phyloP scores from a whole-genome alignment of 2,888 invertebrate genomes.

The Lasioglossum morio region DNA sequence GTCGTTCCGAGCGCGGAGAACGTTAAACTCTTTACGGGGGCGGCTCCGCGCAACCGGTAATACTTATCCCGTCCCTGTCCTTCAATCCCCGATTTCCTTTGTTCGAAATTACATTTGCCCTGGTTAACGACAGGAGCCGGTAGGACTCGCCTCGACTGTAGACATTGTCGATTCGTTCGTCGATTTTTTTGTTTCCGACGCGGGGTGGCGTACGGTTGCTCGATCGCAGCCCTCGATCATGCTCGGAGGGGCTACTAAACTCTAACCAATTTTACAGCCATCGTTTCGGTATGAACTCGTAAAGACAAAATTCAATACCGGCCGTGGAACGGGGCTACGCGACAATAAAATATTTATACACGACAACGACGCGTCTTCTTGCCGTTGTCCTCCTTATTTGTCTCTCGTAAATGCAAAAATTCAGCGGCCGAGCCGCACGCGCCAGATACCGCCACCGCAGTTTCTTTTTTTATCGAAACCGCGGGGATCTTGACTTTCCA shows the following conservation, averaged over 20 bases:
- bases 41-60: slow-evolving; percentile 37
- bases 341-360: slow-evolving; percentile 46
- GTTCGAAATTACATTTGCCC: slow-evolving; percentile 40
- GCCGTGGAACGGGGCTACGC: background rate
- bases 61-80: slow-evolving; percentile 34
- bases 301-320: slow-evolving; percentile 41
- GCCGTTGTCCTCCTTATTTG: background rate
- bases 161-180: background rate
- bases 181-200: slow-evolving; percentile 24
- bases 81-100: slow-evolving; percentile 2
- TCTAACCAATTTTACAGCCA: slow-evolving; percentile 28
- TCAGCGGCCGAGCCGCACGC: background rate
- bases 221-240: background rate
- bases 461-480: background rate
- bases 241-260: slow-evolving; percentile 26
- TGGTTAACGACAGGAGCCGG: slow-evolving; percentile 18
- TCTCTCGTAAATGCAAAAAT: slow-evolving; percentile 12
- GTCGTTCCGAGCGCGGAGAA: background rate
- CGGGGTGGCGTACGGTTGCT: background rate
- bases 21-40: slow-evolving; percentile 48
- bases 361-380: background rate
- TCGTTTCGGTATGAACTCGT: slow-evolving; percentile 28
- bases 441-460: background rate
- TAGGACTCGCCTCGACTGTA: background rate
- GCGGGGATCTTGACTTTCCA: background rate